phyloP scores from a whole-genome alignment of 2,888 invertebrate species.

The Epiblema foenella region DNA sequence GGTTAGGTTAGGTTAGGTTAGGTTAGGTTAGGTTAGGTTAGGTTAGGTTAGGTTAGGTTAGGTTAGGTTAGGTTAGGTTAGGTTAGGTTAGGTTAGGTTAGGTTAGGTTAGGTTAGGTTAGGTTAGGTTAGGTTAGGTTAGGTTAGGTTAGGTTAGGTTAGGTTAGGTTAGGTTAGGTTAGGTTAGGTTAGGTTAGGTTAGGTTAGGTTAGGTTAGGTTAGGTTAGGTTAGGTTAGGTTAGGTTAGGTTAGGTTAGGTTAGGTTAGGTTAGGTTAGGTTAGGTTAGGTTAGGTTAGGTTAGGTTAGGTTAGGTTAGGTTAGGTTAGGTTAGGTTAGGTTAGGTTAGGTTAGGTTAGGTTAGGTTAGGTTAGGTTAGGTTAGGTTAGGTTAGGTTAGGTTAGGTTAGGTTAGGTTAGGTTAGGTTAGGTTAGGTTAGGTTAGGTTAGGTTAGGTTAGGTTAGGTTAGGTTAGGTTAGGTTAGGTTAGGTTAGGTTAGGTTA shows the following conservation, averaged over 20 bases:
- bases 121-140: too few relatives aligned
- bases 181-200: background rate
- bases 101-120: too few relatives aligned
- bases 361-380: conserved; percentile 30
- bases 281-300: conserved; percentile 13
- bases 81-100: too few relatives aligned
- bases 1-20: too few relatives aligned
- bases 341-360: conserved; percentile 30
- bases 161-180: background rate
- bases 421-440: conserved; percentile 30
- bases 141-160: background rate
- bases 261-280: conserved; percentile 38
- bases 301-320: conserved; percentile 31
- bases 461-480: conserved; percentile 30
- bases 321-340: conserved; percentile 30
- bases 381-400: conserved; percentile 30
- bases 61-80: too few relatives aligned
- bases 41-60: too few relatives aligned
- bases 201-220: background rate
- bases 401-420: conserved; percentile 30
- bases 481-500: conserved; percentile 30
- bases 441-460: conserved; percentile 30
- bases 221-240: conserved; percentile 41
- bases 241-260: conserved; percentile 31
- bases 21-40: too few relatives aligned